Evolutionary conservation across 2,113 vertebrate species (phyloP).

Genomic region (human (Homo sapiens)): DNA sequence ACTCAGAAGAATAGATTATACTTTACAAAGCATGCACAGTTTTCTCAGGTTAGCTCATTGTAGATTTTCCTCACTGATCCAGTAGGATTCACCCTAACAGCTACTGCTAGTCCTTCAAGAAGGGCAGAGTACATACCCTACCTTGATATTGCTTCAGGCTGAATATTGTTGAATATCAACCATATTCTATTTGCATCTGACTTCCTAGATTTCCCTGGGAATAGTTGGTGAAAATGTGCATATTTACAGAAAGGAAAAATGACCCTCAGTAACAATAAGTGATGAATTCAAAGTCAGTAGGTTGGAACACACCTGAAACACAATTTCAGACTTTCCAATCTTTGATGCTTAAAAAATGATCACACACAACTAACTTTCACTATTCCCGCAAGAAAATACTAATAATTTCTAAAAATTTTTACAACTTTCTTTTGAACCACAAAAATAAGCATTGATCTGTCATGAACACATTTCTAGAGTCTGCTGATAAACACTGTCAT

Average conservation of each 20-base stretch:
- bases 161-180: not conserved
- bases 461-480: not conserved
- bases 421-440: not conserved
- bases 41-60: not conserved
- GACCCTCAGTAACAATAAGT: not conserved
- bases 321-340: not conserved
- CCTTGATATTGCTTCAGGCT: not conserved
- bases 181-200: not conserved
- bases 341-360: conserved; percentile 1
- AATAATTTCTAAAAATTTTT: not conserved
- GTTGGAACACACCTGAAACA: not conserved
- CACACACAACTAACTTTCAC: not conserved
- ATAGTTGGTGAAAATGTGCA: not conserved
- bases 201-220: not conserved
- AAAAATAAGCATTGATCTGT: conserved; percentile 11
- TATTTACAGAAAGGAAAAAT: not conserved
- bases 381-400: not conserved
- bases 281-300: not conserved
- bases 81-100: not conserved
- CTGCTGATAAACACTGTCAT: not conserved
- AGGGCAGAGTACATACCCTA: not conserved
- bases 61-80: not conserved
- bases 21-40: not conserved
- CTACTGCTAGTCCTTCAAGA: not conserved
- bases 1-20: not conserved